Conservation (phyloP, 2,888 invertebrate species). For the Alsophila aescularia region DNA sequence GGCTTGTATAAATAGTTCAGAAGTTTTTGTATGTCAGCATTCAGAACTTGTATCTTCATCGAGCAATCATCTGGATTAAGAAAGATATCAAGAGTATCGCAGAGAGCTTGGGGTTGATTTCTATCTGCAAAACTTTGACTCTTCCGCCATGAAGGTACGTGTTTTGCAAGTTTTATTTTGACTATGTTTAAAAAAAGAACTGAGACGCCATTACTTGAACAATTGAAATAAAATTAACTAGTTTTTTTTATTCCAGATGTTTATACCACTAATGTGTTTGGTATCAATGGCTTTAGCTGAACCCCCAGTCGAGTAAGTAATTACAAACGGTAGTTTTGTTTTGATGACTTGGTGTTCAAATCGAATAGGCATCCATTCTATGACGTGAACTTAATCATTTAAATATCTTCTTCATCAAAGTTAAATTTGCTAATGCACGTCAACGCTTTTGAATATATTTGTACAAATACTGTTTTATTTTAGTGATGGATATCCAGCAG, state of each 20-base stretch:
- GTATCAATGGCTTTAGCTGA: constrained; percentile 17
- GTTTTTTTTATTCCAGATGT: constrained; percentile 12
- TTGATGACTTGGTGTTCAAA: too few relatives aligned
- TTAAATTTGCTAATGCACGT: too few relatives aligned
- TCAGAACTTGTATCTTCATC: constrained; percentile 2
- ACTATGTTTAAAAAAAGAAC: too few relatives aligned
- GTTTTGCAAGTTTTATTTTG: too few relatives aligned
- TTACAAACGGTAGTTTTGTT: too few relatives aligned
- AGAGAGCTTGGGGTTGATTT: not conserved
- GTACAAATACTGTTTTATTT: not conserved
- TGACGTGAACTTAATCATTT: too few relatives aligned
- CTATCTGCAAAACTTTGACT: not conserved
- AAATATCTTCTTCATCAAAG: too few relatives aligned
- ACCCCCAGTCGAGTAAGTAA: constrained; percentile 29
- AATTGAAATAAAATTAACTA: too few relatives aligned
- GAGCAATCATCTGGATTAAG: not conserved
- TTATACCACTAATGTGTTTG: constrained; percentile 19
- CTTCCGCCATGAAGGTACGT: constrained; percentile 17
- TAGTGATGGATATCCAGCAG: constrained; percentile 34
- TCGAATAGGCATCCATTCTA: too few relatives aligned
- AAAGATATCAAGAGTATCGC: not conserved
- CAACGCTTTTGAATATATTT: too few relatives aligned
- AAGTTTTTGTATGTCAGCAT: constrained; percentile 6
- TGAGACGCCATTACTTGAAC: too few relatives aligned
- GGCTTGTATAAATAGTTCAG: constrained; percentile 18